These are phyloP conservation scores for Xestobium rufovillosum DNA, from an alignment of 2,888 invertebrate species.

Conservation along the genomic window DNA sequence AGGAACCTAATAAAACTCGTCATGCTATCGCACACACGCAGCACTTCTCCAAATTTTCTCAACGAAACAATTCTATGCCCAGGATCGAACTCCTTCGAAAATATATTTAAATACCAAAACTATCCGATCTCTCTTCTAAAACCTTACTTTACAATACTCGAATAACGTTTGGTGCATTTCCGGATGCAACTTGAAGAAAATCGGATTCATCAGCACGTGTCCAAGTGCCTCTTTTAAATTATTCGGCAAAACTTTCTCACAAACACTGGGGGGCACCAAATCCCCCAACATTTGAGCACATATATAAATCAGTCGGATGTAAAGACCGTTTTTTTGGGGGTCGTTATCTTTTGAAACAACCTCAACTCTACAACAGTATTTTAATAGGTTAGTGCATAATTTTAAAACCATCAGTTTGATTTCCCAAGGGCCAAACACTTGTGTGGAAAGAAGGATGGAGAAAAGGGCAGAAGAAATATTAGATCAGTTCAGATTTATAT, in stretches of 20 bases:
- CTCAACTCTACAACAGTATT: conserved; percentile 32
- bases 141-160: conserved; percentile 43
- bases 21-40: conserved; percentile 43
- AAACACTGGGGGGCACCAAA: conserved; percentile 42
- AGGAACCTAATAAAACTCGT: conserved; percentile 43
- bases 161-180: conserved; percentile 40
- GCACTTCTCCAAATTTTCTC: conserved; percentile 42
- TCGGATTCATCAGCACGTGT: conserved; percentile 42
- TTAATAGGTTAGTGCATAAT: conserved; percentile 1
- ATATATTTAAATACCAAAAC: conserved; percentile 12
- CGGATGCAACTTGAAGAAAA: conserved; percentile 44
- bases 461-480: too few species aligned
- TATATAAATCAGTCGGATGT: conserved; percentile 44
- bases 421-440: too few species aligned
- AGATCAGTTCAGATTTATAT: too few species aligned
- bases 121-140: too few species aligned
- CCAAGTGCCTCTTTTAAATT: conserved; percentile 42
- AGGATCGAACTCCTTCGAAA: neutral
- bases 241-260: conserved; percentile 41
- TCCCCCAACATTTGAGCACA: conserved; percentile 39
- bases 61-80: conserved; percentile 24
- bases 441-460: too few species aligned
- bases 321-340: conserved; percentile 37
- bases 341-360: conserved; percentile 32
- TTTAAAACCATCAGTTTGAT: too few species aligned